A percentile compares a stretch with the other conserved stretches of the same genome.
Evolutionary conservation across 2,888 invertebrate genomes (phyloP).

Genomic region (Dorcus hopei): DNA sequence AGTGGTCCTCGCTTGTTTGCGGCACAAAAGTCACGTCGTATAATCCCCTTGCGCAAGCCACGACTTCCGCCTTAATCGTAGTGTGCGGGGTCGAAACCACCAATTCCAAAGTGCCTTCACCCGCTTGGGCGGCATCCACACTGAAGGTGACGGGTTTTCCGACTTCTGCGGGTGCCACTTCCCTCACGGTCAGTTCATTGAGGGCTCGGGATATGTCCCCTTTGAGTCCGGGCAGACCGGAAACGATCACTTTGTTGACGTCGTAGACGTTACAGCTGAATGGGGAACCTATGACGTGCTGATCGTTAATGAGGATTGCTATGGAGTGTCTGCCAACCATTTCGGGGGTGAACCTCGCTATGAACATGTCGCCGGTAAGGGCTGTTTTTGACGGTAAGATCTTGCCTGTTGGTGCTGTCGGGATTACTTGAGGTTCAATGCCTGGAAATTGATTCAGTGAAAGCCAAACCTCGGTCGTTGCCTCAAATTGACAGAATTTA

Average conservation of each 20-base stretch:
- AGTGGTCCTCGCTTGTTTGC: conserved; percentile 84
- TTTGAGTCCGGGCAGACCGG: conserved; percentile 54
- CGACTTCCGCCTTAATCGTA: conserved; percentile 80
- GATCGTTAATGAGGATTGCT: conserved; percentile 76
- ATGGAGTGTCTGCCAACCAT: conserved; percentile 86
- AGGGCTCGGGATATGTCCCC: conserved; percentile 37
- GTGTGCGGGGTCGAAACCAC: conserved; percentile 88
- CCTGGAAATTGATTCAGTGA: conserved; percentile 40
- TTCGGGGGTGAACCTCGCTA: conserved; percentile 76
- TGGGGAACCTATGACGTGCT: conserved; percentile 86
- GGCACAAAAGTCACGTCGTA: conserved; percentile 93
- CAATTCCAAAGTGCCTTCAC: conserved; percentile 87
- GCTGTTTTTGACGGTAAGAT: conserved; percentile 71
- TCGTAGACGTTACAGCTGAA: conserved; percentile 94
- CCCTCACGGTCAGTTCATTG: conserved; percentile 47
- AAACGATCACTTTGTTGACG: conserved; percentile 75
- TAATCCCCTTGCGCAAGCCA: conserved; percentile 84
- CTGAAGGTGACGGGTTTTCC: conserved; percentile 88
- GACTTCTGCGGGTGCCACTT: conserved; percentile 56
- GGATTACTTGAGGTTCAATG: conserved; percentile 67
- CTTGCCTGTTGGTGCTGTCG: conserved; percentile 81
- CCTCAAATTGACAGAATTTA: too few relatives aligned
- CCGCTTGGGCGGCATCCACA: conserved; percentile 92
- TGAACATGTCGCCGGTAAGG: conserved; percentile 65
- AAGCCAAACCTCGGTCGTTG: too few relatives aligned